Evolutionary conservation across 2,888 invertebrate species (phyloP), one percentile per base, ranked within the genome.

Genomic region (Microchrysa polita): DNA sequence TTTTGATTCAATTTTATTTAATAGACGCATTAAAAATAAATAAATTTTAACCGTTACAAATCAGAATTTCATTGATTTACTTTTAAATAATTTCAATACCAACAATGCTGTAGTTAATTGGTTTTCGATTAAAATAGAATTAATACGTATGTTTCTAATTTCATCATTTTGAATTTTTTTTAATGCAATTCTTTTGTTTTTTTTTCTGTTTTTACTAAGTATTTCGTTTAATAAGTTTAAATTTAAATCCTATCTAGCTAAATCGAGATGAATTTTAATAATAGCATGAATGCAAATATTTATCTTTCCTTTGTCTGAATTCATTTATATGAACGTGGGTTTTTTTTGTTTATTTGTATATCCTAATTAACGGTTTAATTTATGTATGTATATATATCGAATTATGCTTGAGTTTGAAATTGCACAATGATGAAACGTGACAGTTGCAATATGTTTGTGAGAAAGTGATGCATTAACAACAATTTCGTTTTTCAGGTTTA

Each of bases 231-330:
- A 34, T 34, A 34, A 7, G 27, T 34, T 34, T 34, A 10, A 67
- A 67, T 67, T 67, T 52, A 53, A 52, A 48, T 48, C 67, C 67
- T 67, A 67, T 59, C 59, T 59, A 59, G 52, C 67, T 67, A 65
- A 48, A 53, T 67, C 67, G 65, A 52, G 67, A 53, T 52, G 44
- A 67, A 67, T 53, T 53, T 16, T 65, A 16, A 44, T 67, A 20
- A 34, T 34, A 34, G 27, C 7, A n/a, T n/a, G n/a, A n/a, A n/a
- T n/a, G 7, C 27, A 34, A 34, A 34, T 2, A 34, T 34, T 34
- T 7, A n/a, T n/a, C n/a, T 48, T 20, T 67, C 22, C 23, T 23
- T 34, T 34, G 27, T 34, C 27, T 34, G 27, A 7, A 34, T 34
- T 48, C 10, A 48, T 48, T 48, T 48, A 4, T 48, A 59, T 23